Evolutionary conservation across 2,888 invertebrate species (phyloP).

Genomic region (Rhyacophila evoluta): DNA sequence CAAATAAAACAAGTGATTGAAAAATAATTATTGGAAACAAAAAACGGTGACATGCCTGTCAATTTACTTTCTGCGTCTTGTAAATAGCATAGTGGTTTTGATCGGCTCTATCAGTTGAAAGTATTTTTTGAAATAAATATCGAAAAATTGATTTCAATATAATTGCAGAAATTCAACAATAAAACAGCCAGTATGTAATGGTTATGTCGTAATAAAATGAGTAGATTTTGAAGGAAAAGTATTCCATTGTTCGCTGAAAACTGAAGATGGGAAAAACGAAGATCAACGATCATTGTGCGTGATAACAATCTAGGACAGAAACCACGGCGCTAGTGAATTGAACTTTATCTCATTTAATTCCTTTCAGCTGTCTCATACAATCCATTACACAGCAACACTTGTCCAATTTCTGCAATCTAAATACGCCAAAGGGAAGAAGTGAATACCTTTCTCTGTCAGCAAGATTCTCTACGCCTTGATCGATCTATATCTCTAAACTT

Average conservation of each 20-base stretch:
- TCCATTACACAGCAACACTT: background rate
- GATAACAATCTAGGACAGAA: background rate
- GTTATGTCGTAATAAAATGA: too few species aligned
- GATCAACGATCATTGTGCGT: background rate
- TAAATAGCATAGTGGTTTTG: too few species aligned
- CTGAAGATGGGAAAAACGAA: background rate
- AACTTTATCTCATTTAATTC: background rate
- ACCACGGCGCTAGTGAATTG: background rate
- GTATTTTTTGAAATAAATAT: too few species aligned
- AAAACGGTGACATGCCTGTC: too few species aligned
- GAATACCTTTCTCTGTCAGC: background rate
- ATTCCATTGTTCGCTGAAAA: background rate
- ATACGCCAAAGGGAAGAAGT: background rate
- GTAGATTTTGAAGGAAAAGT: too few species aligned
- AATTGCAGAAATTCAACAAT: too few species aligned
- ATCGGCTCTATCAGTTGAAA: too few species aligned
- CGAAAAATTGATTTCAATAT: too few species aligned
- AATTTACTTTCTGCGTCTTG: too few species aligned
- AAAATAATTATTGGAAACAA: too few species aligned
- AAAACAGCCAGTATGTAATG: too few species aligned
- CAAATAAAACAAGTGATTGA: too few species aligned
- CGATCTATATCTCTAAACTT: background rate
- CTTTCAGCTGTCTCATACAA: background rate
- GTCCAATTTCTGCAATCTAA: constrained; percentile 19
- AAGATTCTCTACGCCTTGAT: background rate